These are phyloP conservation scores for Argyresthia goedartella DNA, from an alignment of 2,888 invertebrate genomes.

Conservation along the genomic window DNA sequence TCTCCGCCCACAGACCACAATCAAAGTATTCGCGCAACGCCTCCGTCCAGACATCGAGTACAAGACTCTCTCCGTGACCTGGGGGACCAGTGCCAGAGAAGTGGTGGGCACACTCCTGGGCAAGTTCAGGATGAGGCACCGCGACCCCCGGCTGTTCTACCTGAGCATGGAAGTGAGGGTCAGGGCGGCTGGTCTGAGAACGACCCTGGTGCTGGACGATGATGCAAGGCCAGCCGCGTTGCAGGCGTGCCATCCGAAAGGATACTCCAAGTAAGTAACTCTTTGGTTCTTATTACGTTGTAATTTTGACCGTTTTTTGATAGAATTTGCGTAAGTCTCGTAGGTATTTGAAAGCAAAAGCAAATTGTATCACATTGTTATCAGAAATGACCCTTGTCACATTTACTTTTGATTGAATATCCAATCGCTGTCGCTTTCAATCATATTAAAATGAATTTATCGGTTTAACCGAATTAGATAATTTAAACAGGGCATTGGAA, in stretches of 20 bases:
- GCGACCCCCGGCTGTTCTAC: slow-evolving; percentile 93
- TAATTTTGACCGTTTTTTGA: neutral
- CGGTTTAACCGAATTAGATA: slow-evolving; percentile 2
- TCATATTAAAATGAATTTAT: neutral
- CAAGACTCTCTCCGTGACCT: slow-evolving; percentile 92
- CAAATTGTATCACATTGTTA: neutral
- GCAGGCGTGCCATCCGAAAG: slow-evolving; percentile 94
- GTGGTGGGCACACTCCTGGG: slow-evolving; percentile 87
- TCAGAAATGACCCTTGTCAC: neutral
- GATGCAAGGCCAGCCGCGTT: slow-evolving; percentile 91
- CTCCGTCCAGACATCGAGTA: slow-evolving; percentile 95
- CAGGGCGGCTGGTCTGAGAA: slow-evolving; percentile 84
- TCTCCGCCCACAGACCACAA: slow-evolving; percentile 80
- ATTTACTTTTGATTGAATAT: neutral
- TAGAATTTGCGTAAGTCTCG: neutral
- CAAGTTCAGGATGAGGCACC: slow-evolving; percentile 92
- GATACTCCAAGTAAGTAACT: slow-evolving; percentile 84
- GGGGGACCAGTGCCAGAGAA: slow-evolving; percentile 89
- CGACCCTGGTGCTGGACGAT: slow-evolving; percentile 87
- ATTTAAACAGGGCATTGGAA: neutral
- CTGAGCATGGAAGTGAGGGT: slow-evolving; percentile 95
- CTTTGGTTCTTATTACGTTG: neutral
- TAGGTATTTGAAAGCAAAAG: neutral
- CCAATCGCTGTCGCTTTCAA: neutral
- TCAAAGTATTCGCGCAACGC: slow-evolving; percentile 91